phyloP scores from a whole-genome alignment of 2,888 invertebrate genomes.

The Lithosia quadra region DNA sequence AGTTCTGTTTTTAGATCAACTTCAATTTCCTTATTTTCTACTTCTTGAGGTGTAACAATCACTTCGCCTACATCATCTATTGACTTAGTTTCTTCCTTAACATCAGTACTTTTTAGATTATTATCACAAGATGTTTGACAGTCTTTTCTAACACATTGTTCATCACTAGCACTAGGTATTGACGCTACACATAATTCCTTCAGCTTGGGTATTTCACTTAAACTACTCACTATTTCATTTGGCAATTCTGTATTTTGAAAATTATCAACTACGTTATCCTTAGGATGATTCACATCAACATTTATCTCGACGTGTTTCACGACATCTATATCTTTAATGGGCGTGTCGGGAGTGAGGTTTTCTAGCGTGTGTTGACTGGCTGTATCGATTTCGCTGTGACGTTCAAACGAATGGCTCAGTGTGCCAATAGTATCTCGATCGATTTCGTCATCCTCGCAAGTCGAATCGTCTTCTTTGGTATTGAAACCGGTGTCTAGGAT shows the following conservation, averaged over 20 bases:
- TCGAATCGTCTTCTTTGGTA: conserved; percentile 58
- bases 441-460: conserved; percentile 70
- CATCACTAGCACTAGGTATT: conserved; percentile 79
- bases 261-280: conserved; percentile 55
- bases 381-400: conserved; percentile 72
- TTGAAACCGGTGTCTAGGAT: conserved; percentile 72
- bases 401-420: conserved; percentile 81
- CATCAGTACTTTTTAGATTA: conserved; percentile 77
- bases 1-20: conserved; percentile 41
- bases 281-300: conserved; percentile 45
- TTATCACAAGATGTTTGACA: conserved; percentile 81
- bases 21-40: conserved; percentile 55
- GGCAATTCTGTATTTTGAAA: conserved; percentile 70
- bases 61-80: conserved; percentile 70
- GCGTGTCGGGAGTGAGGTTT: conserved; percentile 80
- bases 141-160: conserved; percentile 78
- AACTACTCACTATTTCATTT: conserved; percentile 75
- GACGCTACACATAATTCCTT: conserved; percentile 79
- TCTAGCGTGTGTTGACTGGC: conserved; percentile 79
- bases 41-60: conserved; percentile 52
- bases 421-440: conserved; percentile 80
- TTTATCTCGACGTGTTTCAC: conserved; percentile 54
- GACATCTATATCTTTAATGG: conserved; percentile 72
- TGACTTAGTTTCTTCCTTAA: conserved; percentile 80
- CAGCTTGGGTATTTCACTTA: conserved; percentile 76